A percentile compares a stretch with the other conserved stretches of the same genome.
Conservation (phyloP, 2,797 vertebrate species). For the Gallirallus australis region DNA sequence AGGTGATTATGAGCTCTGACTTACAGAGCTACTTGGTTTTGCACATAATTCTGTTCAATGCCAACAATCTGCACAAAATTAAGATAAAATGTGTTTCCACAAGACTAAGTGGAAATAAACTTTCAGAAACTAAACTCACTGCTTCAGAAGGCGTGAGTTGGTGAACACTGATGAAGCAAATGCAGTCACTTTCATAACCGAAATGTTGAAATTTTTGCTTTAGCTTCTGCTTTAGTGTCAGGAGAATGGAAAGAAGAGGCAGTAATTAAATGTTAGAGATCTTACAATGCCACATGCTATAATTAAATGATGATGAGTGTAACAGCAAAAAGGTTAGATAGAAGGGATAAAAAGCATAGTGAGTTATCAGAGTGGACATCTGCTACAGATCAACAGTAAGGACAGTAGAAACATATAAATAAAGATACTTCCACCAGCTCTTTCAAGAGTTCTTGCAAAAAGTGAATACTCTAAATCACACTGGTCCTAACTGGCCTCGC, state of each 20-base stretch:
- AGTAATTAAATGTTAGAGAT: not conserved
- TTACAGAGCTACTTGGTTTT: not conserved
- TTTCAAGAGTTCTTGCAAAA: not conserved
- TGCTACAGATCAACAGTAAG: not conserved
- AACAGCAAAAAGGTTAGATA: not conserved
- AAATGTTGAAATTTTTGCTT: not conserved
- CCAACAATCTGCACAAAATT: constrained; percentile 29
- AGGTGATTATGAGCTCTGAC: constrained; percentile 39
- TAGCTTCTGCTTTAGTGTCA: not conserved
- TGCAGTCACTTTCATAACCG: not conserved
- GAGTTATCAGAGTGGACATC: not conserved
- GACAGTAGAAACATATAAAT: not conserved
- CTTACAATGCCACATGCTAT: not conserved
- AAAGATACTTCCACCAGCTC: not conserved
- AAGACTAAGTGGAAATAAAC: constrained; percentile 34
- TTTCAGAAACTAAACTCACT: not conserved
- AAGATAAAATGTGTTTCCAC: constrained; percentile 21
- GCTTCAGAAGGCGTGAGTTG: not conserved
- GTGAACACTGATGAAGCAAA: not conserved
- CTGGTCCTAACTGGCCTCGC: not conserved
- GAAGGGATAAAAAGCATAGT: not conserved
- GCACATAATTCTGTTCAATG: constrained; percentile 7
- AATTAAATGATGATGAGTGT: not conserved
- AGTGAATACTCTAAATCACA: not conserved
- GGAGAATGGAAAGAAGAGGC: not conserved